These are phyloP conservation scores for Cyrtorhinus lividipennis DNA, from an alignment of 1,140 invertebrate species.

Conservation along the genomic window DNA sequence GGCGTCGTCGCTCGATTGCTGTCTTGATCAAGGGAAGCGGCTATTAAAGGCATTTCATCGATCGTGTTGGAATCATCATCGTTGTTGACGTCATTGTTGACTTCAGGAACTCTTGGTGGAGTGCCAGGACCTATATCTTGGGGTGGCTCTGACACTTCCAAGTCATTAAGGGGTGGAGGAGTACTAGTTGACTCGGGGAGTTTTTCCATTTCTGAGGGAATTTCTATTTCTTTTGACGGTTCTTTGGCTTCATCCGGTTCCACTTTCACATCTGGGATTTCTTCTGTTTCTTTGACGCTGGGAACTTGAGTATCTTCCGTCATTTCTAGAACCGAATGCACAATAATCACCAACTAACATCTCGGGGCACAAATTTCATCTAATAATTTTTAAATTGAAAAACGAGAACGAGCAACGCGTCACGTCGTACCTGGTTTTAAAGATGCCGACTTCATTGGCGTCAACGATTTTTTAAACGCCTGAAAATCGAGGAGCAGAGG, in stretches of 20 bases:
- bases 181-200: no score
- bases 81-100: conserved; percentile 7
- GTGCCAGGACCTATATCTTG: conserved; percentile 63
- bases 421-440: neutral
- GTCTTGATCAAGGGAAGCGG: neutral
- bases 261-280: neutral
- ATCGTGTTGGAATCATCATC: conserved; percentile 8
- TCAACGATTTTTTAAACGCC: neutral
- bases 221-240: neutral
- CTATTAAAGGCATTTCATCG: conserved; percentile 21
- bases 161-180: no score
- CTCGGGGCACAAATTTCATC: no score
- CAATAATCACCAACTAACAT: no score
- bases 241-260: neutral
- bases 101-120: conserved; percentile 50
- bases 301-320: conserved; percentile 28
- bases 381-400: no score
- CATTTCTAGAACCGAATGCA: neutral
- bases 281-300: conserved; percentile 27
- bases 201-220: no score
- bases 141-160: conserved; percentile 50
- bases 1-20: neutral
- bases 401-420: no score
- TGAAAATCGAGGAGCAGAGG: neutral
- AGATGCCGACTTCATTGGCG: neutral